A percentile compares a stretch with the other conserved stretches of the same genome.
These are phyloP conservation scores for Goniozus legneri DNA, from an alignment of 1,140 invertebrate species.

Conservation along the genomic window DNA sequence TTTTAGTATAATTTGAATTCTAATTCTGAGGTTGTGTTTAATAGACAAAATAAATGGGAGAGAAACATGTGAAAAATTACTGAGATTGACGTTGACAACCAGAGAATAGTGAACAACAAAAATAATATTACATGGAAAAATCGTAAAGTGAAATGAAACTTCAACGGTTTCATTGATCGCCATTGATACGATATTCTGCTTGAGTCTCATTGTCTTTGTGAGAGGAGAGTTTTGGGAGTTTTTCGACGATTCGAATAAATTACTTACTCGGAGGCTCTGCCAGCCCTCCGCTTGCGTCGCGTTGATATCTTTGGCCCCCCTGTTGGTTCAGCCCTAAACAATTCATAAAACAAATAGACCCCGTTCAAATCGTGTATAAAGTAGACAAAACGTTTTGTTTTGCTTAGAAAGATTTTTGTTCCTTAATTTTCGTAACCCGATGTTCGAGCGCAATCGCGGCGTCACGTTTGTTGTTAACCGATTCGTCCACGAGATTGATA, in stretches of 20 bases:
- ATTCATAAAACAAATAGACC: slow-evolving; percentile 51
- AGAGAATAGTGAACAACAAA: too few relatives aligned
- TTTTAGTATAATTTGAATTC: too few relatives aligned
- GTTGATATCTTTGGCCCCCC: slow-evolving; percentile 56
- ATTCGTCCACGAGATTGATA: too few relatives aligned
- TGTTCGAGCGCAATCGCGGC: neutral
- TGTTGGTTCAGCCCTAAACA: slow-evolving; percentile 56
- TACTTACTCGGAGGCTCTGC: slow-evolving; percentile 56
- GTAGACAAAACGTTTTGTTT: slow-evolving; percentile 11
- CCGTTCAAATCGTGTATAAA: slow-evolving; percentile 41
- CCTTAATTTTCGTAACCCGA: neutral
- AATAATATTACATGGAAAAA: too few relatives aligned
- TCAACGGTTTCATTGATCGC: slow-evolving; percentile 16
- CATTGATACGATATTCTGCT: too few relatives aligned
- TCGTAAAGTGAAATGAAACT: slow-evolving; percentile 25
- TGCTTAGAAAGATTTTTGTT: neutral
- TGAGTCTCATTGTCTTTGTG: slow-evolving; percentile 27
- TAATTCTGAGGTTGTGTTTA: too few relatives aligned
- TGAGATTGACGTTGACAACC: neutral
- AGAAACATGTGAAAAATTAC: slow-evolving; percentile 3
- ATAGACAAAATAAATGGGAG: slow-evolving; percentile 10
- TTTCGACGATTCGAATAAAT: slow-evolving; percentile 34
- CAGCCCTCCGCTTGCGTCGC: slow-evolving; percentile 54
- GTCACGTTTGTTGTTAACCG: too few relatives aligned
- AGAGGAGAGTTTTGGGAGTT: slow-evolving; percentile 30